phyloP scores from a whole-genome alignment of 2,797 vertebrate species.

The Acrossocheilus wenchowensis region DNA sequence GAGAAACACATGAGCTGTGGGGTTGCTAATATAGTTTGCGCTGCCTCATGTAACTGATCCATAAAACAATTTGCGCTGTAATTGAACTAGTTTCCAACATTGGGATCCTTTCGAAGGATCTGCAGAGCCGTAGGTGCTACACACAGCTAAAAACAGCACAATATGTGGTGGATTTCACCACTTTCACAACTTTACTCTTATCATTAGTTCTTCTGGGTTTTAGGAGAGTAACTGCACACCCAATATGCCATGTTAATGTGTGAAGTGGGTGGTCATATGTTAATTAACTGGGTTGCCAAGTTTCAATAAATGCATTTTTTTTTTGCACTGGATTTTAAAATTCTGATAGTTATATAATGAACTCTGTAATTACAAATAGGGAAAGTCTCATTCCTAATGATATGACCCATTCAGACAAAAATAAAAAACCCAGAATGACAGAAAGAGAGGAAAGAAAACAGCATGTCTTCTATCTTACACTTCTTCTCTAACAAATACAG shows the following conservation, averaged over 20 bases:
- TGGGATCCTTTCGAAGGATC: not conserved
- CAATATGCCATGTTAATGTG: not conserved
- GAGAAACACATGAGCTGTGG: not conserved
- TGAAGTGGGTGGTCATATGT: not conserved
- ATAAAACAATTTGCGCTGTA: not conserved
- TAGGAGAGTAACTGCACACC: not conserved
- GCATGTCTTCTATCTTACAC: not conserved
- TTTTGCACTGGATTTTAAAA: not conserved
- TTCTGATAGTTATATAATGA: not conserved
- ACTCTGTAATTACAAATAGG: not conserved
- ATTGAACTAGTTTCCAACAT: not conserved
- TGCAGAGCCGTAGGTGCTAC: not conserved
- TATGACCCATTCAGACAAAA: not conserved
- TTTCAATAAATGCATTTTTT: not conserved
- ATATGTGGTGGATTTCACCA: not conserved
- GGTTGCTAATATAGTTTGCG: not conserved
- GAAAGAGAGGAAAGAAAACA: conserved; percentile 19
- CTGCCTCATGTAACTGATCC: not conserved
- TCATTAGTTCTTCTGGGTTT: not conserved
- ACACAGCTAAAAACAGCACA: not conserved
- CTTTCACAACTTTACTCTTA: not conserved
- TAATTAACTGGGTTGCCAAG: not conserved
- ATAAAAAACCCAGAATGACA: not conserved
- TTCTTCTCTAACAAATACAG: conserved; percentile 2
- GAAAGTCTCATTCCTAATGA: not conserved